phyloP scores from a whole-genome alignment of 1,140 invertebrate species.

The Pseudoatta argentina region DNA sequence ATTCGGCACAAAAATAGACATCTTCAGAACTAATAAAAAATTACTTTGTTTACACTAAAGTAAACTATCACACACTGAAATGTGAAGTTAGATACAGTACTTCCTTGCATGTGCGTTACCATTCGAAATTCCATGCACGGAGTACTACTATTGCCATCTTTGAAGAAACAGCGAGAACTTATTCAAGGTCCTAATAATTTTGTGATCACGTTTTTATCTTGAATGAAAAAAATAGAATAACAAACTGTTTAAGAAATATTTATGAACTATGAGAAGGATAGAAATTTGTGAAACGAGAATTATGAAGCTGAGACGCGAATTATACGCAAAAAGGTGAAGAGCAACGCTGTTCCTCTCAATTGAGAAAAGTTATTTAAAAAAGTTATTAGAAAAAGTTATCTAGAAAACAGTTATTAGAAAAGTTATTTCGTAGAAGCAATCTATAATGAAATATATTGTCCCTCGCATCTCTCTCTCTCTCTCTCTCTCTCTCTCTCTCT shows the following conservation, averaged over 20 bases:
- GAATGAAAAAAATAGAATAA: slow-evolving; percentile 9
- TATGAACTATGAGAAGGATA: not conserved
- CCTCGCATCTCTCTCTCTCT: not conserved
- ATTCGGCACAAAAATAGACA: no score
- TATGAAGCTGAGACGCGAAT: not conserved
- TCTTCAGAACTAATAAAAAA: no score
- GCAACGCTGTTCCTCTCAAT: not conserved
- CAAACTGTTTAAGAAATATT: not conserved
- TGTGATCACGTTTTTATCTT: not conserved
- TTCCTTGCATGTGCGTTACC: no score
- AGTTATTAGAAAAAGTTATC: slow-evolving; percentile 4
- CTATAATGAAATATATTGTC: not conserved
- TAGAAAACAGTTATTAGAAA: not conserved
- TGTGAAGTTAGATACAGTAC: no score
- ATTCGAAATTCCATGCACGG: no score
- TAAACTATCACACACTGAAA: no score
- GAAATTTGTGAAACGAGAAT: slow-evolving; percentile 23
- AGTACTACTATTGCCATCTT: no score
- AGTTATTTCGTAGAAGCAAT: slow-evolving; percentile 8
- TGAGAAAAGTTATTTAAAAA: slow-evolving; percentile 15
- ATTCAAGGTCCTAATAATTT: no score
- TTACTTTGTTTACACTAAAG: no score
- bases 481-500: not conserved
- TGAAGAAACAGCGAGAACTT: no score
- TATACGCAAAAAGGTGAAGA: slow-evolving; percentile 6